A percentile compares a stretch with the other conserved stretches of the same genome.
Evolutionary conservation across 2,113 vertebrate genomes (phyloP).

Genomic region (Podiceps cristatus): DNA sequence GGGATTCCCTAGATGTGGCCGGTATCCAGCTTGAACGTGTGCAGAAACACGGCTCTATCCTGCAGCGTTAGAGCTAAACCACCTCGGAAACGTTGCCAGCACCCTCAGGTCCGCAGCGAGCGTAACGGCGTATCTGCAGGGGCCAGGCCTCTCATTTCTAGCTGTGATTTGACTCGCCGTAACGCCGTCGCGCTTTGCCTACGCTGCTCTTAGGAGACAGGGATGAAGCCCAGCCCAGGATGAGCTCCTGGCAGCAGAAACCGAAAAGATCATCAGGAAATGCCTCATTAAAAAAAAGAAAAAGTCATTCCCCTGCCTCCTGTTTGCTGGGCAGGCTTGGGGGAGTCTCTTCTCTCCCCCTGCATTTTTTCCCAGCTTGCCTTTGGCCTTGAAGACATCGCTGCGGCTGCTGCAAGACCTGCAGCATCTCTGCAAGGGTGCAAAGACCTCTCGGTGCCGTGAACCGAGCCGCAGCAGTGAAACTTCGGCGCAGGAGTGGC

Average conservation of each 20-base stretch:
- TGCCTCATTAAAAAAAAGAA: not conserved
- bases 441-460: rapidly evolving
- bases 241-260: not conserved
- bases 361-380: not conserved
- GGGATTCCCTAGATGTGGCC: rapidly evolving
- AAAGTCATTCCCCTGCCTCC: not conserved
- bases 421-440: rapidly evolving
- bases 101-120: not conserved
- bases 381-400: not conserved
- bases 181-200: rapidly evolving
- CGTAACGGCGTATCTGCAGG: rapidly evolving
- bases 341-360: not conserved
- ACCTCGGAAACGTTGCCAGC: rapidly evolving
- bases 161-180: rapidly evolving
- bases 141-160: not conserved
- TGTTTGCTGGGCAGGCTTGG: rapidly evolving
- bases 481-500: not conserved
- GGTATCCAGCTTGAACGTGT: rapidly evolving
- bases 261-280: not conserved
- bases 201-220: rapidly evolving
- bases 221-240: not conserved
- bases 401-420: not conserved
- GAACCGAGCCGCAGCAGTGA: rapidly evolving
- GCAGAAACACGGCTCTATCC: rapidly evolving
- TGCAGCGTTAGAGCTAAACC: rapidly evolving